Percentiles rank a stretch among this genome's conserved stretches.
phyloP scores from a whole-genome alignment of 2,888 invertebrate genomes.

The Pachydiplax longipennis region DNA sequence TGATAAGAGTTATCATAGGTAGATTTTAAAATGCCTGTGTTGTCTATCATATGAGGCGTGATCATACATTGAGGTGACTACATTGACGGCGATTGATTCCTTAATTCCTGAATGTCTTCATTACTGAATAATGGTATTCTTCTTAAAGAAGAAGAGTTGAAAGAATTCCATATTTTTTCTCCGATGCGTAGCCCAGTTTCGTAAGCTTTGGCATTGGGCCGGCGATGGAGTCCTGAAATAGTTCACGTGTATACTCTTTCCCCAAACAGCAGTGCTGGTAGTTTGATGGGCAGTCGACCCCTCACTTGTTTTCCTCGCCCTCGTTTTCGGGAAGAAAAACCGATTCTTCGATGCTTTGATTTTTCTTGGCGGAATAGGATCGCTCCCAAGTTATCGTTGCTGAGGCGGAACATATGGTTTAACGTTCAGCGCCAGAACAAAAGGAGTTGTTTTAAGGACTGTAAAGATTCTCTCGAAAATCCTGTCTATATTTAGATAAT shows the following conservation, averaged over 20 bases:
- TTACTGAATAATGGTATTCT: too few relatives aligned
- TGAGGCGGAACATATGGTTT: neutral
- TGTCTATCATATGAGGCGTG: too few relatives aligned
- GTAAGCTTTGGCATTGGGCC: neutral
- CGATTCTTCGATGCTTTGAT: neutral
- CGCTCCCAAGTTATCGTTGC: neutral
- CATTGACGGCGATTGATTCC: too few relatives aligned
- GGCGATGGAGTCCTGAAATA: neutral
- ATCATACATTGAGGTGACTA: too few relatives aligned
- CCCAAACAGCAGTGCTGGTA: neutral
- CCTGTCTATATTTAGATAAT: neutral
- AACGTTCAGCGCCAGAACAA: neutral
- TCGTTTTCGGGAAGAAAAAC: neutral
- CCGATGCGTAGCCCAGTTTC: neutral
- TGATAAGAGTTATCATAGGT: too few relatives aligned
- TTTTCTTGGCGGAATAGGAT: neutral
- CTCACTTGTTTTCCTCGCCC: neutral
- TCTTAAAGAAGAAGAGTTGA: neutral
- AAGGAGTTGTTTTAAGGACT: neutral
- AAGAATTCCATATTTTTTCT: neutral
- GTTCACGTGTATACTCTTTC: neutral
- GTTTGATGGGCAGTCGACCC: neutral
- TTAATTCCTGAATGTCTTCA: too few relatives aligned
- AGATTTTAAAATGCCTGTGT: too few relatives aligned
- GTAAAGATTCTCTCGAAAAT: neutral